phyloP scores from a whole-genome alignment of 2,113 vertebrate genomes.

The Synodontis membranacea region DNA sequence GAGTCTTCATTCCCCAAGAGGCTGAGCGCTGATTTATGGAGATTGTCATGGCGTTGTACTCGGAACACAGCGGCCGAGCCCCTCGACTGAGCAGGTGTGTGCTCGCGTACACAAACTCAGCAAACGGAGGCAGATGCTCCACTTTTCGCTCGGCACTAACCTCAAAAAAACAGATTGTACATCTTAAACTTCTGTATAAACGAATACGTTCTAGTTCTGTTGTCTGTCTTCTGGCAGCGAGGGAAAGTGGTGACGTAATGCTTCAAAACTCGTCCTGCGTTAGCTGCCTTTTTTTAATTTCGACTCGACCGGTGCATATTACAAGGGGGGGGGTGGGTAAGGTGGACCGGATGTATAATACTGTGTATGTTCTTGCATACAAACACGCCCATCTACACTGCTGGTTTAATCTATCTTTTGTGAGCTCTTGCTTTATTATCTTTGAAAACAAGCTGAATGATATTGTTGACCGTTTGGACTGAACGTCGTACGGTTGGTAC shows the following conservation, averaged over 20 bases:
- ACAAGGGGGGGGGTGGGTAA: neutral
- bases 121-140: slow-evolving; percentile 38
- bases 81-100: slow-evolving; percentile 29
- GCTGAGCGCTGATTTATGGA: slow-evolving; percentile 47
- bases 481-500: no score
- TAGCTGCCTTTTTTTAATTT: neutral
- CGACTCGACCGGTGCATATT: neutral
- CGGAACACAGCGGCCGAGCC: slow-evolving; percentile 4
- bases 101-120: slow-evolving; percentile 32
- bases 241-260: neutral
- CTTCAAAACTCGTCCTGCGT: neutral
- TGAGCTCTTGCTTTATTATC: neutral
- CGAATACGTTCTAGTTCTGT: neutral
- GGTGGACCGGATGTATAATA: neutral
- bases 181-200: slow-evolving; percentile 7
- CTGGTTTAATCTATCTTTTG: neutral
- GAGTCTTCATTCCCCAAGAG: slow-evolving; percentile 18
- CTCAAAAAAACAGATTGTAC: slow-evolving; percentile 2
- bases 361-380: neutral
- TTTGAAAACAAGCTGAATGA: neutral
- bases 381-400: neutral
- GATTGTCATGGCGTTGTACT: slow-evolving; percentile 24
- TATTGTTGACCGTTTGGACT: neutral
- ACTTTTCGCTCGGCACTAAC: slow-evolving; percentile 21
- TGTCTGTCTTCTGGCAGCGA: neutral